phyloP scores from a whole-genome alignment of 2,888 invertebrate species.

The Dicycla oo region DNA sequence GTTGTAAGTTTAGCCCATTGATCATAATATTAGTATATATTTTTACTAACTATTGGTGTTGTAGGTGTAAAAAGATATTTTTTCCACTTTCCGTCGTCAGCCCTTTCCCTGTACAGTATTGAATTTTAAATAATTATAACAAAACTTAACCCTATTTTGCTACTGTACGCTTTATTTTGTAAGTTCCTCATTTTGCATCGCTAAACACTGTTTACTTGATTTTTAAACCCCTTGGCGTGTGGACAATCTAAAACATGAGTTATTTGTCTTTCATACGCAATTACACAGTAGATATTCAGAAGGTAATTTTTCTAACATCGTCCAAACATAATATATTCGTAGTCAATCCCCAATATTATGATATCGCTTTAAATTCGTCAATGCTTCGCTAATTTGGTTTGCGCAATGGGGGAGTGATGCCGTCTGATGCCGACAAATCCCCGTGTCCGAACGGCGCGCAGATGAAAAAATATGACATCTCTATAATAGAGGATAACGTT shows the following conservation, averaged over 20 bases:
- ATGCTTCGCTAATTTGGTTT: slow-evolving; percentile 79
- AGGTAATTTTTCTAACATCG: slow-evolving; percentile 2
- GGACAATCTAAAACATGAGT: background rate
- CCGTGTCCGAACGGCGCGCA: slow-evolving; percentile 58
- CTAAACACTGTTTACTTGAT: background rate
- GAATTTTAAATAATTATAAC: background rate
- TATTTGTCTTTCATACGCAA: background rate
- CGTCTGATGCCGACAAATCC: slow-evolving; percentile 52
- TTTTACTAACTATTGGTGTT: background rate
- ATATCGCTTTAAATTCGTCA: slow-evolving; percentile 79
- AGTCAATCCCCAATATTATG: slow-evolving; percentile 59
- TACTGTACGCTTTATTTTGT: background rate
- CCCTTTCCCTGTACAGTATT: background rate
- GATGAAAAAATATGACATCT: slow-evolving; percentile 81
- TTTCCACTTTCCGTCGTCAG: background rate
- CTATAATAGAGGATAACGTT: slow-evolving; percentile 72
- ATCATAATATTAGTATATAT: no score
- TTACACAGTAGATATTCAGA: background rate
- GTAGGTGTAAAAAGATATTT: background rate
- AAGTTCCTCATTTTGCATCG: background rate
- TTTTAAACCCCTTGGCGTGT: background rate
- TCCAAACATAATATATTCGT: slow-evolving; percentile 34
- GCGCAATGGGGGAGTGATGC: slow-evolving; percentile 61
- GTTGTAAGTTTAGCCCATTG: no score
- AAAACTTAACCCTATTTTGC: background rate